Conservation (phyloP, 2,113 vertebrate species). For the Cebus imitator region DNA sequence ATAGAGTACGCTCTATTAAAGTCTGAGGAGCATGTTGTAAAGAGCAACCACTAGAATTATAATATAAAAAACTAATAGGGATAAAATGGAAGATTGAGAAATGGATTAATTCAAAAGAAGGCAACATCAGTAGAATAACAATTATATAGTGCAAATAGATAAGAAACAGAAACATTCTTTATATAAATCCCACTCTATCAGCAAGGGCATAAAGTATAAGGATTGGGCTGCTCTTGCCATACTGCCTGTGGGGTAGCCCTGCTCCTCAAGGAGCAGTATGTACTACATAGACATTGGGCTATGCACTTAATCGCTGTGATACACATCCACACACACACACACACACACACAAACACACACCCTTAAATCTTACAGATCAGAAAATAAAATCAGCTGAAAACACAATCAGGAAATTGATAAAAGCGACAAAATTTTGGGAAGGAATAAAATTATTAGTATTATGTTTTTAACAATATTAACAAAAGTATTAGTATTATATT, state of each 20-base stretch:
- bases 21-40: neutral
- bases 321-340: too few species aligned
- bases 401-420: neutral
- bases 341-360: too few species aligned
- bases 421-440: neutral
- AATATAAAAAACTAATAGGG: neutral
- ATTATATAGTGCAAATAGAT: neutral
- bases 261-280: too few species aligned
- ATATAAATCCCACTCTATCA: neutral
- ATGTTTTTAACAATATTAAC: too few species aligned
- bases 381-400: neutral
- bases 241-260: too few species aligned
- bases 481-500: too few species aligned
- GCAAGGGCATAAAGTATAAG: neutral
- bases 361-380: neutral
- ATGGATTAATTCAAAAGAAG: neutral
- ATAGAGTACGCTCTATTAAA: neutral
- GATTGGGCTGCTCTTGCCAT: too few species aligned
- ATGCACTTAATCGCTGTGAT: neutral
- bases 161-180: neutral
- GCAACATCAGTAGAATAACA: neutral
- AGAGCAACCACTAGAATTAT: neutral
- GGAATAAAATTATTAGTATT: neutral
- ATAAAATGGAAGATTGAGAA: neutral
- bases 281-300: too few species aligned